phyloP scores from a whole-genome alignment of 2,113 vertebrate species.

The Sula dactylatra region DNA sequence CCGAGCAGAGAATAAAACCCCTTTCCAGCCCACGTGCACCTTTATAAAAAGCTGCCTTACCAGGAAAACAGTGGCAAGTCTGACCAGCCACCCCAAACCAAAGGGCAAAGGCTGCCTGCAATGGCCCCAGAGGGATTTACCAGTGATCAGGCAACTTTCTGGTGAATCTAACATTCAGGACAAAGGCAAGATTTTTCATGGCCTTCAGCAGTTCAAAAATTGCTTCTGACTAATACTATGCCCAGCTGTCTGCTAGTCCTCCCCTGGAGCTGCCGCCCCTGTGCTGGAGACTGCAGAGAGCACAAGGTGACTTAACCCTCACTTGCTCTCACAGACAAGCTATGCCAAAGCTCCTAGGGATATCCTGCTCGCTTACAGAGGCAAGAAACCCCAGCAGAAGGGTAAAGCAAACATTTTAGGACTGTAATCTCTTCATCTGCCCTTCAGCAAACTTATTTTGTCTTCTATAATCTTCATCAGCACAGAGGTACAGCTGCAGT shows the following conservation, averaged over 20 bases:
- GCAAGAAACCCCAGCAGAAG: neutral
- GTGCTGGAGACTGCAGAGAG: neutral
- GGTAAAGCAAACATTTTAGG: neutral
- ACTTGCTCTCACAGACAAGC: neutral
- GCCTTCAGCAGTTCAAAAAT: neutral
- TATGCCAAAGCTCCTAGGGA: neutral
- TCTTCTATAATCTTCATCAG: neutral
- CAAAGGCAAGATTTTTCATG: neutral
- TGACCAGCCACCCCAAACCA: neutral
- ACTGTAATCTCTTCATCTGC: neutral
- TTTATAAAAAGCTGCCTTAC: neutral
- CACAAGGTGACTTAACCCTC: accelerated
- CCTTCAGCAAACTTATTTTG: neutral
- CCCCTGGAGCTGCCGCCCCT: neutral
- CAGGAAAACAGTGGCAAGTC: neutral
- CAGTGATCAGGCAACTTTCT: neutral
- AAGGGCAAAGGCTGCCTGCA: neutral
- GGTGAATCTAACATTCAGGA: neutral
- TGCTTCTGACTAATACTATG: neutral
- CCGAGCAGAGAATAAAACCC: neutral
- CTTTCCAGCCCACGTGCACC: neutral
- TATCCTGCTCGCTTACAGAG: neutral
- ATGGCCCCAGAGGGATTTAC: neutral
- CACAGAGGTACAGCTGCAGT: neutral
- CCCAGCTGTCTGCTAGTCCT: neutral